Percentiles rank a stretch among this genome's conserved stretches.
phyloP scores from a whole-genome alignment of 2,888 invertebrate genomes.

The Lottia scabra region DNA sequence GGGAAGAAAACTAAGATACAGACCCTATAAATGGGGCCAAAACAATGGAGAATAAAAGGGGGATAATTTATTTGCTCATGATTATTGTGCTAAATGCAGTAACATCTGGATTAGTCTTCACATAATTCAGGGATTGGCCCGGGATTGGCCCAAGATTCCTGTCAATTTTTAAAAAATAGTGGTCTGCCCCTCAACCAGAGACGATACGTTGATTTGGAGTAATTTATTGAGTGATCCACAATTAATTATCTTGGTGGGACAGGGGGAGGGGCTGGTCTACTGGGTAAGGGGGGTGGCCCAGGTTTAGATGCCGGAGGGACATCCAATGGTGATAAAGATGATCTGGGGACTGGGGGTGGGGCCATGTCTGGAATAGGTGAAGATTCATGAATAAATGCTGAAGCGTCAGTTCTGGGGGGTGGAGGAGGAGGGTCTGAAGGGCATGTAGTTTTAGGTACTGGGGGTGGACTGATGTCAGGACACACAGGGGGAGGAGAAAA shows the following conservation, averaged over 20 bases:
- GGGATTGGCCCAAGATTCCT: no score
- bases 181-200: no score
- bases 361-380: no score
- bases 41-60: no score
- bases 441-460: conserved; percentile 12
- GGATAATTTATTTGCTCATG: no score
- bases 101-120: no score
- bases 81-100: no score
- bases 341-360: background rate
- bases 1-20: no score
- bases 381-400: background rate
- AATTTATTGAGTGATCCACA: background rate
- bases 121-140: no score
- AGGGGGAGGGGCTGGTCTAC: conserved; percentile 29
- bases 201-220: no score
- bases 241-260: background rate
- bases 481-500: background rate
- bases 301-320: background rate
- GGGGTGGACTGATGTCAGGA: conserved; percentile 27
- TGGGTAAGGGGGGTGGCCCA: conserved; percentile 38
- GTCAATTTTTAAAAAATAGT: no score
- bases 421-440: conserved; percentile 10
- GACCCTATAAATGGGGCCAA: no score
- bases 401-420: background rate
- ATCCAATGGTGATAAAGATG: background rate